Evolutionary conservation across 2,888 invertebrate species (phyloP).

Genomic region (Polydesmus complanatus): DNA sequence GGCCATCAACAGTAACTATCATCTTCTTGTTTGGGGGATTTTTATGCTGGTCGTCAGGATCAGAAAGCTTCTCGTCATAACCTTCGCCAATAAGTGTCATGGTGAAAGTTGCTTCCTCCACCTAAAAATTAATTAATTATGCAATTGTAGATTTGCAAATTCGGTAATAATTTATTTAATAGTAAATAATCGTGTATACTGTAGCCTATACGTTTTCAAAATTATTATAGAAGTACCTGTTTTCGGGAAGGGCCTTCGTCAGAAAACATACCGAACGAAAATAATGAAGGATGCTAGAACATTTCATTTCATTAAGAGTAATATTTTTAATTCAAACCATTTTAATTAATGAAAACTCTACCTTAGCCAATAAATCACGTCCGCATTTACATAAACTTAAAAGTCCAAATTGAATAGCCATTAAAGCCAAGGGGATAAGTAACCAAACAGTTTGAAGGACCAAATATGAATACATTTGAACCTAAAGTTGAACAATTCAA

Average conservation of each 20-base stretch:
- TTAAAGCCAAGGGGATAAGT: conserved; percentile 39
- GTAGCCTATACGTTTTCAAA: conserved; percentile 23
- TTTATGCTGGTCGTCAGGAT: conserved; percentile 42
- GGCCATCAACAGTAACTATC: conserved; percentile 47
- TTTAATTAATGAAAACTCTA: conserved; percentile 3
- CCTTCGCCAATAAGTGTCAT: conserved; percentile 47
- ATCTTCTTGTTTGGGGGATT: conserved; percentile 49
- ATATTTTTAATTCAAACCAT: not conserved
- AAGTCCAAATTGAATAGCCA: conserved; percentile 46
- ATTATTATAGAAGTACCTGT: conserved; percentile 32
- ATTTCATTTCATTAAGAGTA: not conserved
- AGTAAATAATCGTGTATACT: not conserved
- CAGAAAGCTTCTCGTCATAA: conserved; percentile 51
- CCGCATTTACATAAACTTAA: conserved; percentile 49
- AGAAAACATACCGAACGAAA: conserved; percentile 54
- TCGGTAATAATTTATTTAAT: conserved; percentile 1
- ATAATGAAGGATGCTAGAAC: conserved; percentile 48
- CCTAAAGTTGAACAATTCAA: conserved; percentile 1
- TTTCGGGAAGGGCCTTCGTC: conserved; percentile 40
- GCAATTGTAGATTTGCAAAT: no score
- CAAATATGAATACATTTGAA: conserved; percentile 64
- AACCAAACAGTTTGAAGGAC: conserved; percentile 39
- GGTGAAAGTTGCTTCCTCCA: conserved; percentile 47
- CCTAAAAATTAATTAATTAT: no score
- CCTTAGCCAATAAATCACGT: conserved; percentile 45